Percentiles rank a stretch among this genome's conserved stretches.
These are phyloP conservation scores for Ursus arctos DNA, from an alignment of 2,113 vertebrate species.

Conservation along the genomic window DNA sequence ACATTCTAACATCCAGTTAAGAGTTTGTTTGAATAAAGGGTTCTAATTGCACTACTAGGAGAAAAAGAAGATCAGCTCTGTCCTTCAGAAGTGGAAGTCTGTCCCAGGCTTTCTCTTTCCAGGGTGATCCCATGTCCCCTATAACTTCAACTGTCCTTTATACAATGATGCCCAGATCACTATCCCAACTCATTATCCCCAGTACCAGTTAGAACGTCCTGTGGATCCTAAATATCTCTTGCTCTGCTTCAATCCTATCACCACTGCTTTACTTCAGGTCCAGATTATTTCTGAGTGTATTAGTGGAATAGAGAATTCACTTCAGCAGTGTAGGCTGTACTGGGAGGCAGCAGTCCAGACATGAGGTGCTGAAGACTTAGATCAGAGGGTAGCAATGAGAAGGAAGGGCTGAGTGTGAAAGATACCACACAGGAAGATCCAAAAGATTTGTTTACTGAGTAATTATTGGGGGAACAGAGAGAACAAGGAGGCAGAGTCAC, in stretches of 20 bases:
- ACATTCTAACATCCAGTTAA: neutral
- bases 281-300: neutral
- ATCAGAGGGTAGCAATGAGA: neutral
- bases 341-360: neutral
- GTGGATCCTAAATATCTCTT: neutral
- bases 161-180: neutral
- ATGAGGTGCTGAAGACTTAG: neutral
- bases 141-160: neutral
- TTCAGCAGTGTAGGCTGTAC: neutral
- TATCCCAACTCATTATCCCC: neutral
- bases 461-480: neutral
- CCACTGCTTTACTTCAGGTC: neutral
- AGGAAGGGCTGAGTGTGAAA: neutral
- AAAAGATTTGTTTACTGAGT: neutral
- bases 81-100: neutral
- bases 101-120: neutral
- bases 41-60: neutral
- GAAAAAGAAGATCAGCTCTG: neutral
- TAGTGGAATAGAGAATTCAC: neutral
- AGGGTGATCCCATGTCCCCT: neutral
- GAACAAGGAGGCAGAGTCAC: neutral
- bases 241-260: neutral
- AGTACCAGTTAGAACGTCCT: neutral
- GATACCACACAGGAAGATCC: neutral
- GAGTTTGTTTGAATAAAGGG: neutral